Conservation (phyloP, 1,140 invertebrate genomes). For the Euwallacea fornicatus region DNA sequence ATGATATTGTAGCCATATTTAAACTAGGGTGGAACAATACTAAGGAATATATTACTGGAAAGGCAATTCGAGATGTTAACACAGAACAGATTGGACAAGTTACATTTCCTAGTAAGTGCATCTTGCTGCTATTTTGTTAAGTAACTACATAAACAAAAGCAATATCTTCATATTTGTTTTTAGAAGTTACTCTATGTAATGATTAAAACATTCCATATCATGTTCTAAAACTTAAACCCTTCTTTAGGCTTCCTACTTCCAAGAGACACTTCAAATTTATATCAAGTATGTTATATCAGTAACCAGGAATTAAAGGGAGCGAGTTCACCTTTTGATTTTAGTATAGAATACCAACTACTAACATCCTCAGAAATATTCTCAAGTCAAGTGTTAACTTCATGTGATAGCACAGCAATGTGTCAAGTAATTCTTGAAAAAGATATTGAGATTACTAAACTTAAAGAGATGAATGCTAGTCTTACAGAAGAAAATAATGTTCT, state of each 20-base stretch:
- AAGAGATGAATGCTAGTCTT: constrained; percentile 42
- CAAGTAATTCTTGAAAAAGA: constrained; percentile 25
- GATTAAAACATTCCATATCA: too few species aligned
- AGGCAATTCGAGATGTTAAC: constrained; percentile 40
- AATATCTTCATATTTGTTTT: too few species aligned
- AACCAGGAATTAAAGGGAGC: constrained; percentile 42
- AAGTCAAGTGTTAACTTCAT: not conserved
- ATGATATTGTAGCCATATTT: constrained; percentile 46
- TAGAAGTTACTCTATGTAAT: too few species aligned
- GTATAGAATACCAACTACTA: not conserved
- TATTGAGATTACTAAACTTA: constrained; percentile 37
- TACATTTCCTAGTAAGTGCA: too few species aligned
- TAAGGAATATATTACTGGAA: constrained; percentile 45
- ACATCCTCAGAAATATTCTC: not conserved
- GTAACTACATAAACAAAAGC: too few species aligned
- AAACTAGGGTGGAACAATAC: constrained; percentile 46
- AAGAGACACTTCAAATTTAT: constrained; percentile 31
- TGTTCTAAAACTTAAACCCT: too few species aligned
- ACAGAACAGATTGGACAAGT: too few species aligned
- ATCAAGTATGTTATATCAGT: constrained; percentile 48
- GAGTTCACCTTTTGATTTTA: constrained; percentile 45
- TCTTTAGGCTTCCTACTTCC: too few species aligned
- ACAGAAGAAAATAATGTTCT: constrained; percentile 33
- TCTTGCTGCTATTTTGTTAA: too few species aligned
- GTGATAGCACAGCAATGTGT: constrained; percentile 17